Evolutionary conservation across 2,888 invertebrate species (phyloP).

Genomic region (Xestia ashworthii): DNA sequence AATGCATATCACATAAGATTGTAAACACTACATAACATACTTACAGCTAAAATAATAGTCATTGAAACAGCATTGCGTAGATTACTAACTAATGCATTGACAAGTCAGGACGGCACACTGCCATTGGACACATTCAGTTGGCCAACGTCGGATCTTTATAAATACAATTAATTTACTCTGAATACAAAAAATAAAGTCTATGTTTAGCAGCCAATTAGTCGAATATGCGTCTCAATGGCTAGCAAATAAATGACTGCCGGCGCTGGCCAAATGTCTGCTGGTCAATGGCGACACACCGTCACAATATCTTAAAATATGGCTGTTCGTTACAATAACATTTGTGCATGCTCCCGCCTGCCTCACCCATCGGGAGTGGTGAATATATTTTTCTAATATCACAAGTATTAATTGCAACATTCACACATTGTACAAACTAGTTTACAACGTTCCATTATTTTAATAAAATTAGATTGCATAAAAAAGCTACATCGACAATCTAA

Average conservation of each 20-base stretch:
- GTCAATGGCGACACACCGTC: slow-evolving; percentile 55
- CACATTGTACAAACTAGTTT: slow-evolving; percentile 75
- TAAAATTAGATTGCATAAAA: slow-evolving; percentile 72
- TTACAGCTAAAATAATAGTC: slow-evolving; percentile 86
- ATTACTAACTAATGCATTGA: slow-evolving; percentile 76
- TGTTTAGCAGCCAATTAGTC: slow-evolving; percentile 57
- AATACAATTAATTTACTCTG: slow-evolving; percentile 59
- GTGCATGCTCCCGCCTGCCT: slow-evolving; percentile 77
- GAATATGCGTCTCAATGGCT: slow-evolving; percentile 48
- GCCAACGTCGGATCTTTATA: slow-evolving; percentile 45
- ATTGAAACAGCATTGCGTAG: slow-evolving; percentile 84
- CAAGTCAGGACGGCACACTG: slow-evolving; percentile 57
- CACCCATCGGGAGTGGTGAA: slow-evolving; percentile 68
- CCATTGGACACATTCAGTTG: slow-evolving; percentile 57
- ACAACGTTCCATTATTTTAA: slow-evolving; percentile 65
- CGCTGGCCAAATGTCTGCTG: slow-evolving; percentile 57
- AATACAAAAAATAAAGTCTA: slow-evolving; percentile 54
- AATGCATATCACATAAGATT: slow-evolving; percentile 90
- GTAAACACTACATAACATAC: slow-evolving; percentile 90
- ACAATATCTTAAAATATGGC: slow-evolving; percentile 88
- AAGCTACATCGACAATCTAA: slow-evolving; percentile 80
- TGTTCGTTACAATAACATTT: slow-evolving; percentile 84
- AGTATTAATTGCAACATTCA: slow-evolving; percentile 83
- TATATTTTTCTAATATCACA: slow-evolving; percentile 87
- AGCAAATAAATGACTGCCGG: slow-evolving; percentile 42